Conservation (phyloP, 2,888 invertebrate species). For the Microctonus hyperodae region DNA sequence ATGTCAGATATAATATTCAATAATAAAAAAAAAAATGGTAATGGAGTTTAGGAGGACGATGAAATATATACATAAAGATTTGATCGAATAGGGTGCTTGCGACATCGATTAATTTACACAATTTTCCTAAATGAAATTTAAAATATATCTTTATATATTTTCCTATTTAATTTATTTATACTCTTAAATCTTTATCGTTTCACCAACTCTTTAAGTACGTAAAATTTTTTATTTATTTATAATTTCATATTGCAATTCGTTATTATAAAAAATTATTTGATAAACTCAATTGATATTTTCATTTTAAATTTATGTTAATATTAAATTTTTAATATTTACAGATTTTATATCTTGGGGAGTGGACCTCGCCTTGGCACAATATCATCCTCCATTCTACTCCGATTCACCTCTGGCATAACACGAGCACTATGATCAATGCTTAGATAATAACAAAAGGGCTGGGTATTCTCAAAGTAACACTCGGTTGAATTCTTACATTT, state of each 20-base stretch:
- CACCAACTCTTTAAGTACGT: no score
- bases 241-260: no score
- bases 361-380: constrained; percentile 22
- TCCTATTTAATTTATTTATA: no score
- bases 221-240: no score
- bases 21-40: neutral
- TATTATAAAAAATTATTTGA: no score
- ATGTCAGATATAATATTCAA: neutral
- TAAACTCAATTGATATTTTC: no score
- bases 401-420: constrained; percentile 53
- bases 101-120: neutral
- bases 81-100: neutral
- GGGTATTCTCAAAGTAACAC: constrained; percentile 41
- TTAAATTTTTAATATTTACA: no score
- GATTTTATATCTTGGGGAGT: neutral
- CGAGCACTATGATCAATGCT: constrained; percentile 49
- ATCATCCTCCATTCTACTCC: constrained; percentile 24
- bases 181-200: no score
- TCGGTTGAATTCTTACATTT: constrained; percentile 9
- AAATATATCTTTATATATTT: no score
- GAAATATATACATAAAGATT: neutral
- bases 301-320: no score
- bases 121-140: no score
- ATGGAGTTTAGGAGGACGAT: neutral
- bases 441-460: constrained; percentile 47